Base-by-base conservation (phyloP, 1,140 invertebrate species). In the Elymnias hypermnestra region DNA sequence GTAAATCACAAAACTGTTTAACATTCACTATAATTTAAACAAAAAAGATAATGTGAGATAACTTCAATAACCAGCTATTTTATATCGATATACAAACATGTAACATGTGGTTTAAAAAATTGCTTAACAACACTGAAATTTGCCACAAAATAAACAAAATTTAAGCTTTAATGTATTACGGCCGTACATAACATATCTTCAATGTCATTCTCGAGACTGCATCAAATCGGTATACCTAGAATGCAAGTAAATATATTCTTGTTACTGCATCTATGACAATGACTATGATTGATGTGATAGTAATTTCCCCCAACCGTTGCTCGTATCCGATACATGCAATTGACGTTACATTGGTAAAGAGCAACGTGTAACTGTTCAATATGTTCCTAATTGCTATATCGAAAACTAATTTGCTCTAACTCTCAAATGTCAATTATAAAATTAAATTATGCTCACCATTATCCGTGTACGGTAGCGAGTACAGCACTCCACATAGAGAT, bases 261-360 rank as follows among this genome's bases (percentile, higher is more conserved):
- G 64, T 61, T 74, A 68, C 53, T 63, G 49, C 63, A 53, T 45
- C 50, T 69, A 69, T 73, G 69, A 82, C 70, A 73, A 76, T 73
- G 61, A 64, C 50, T 52, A 35, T 72, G 76, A 84, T 78, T 77
- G 77, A 83, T 79, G 72, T 38, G 77, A 68, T 64, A 66, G 74
- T 73, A 77, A 82, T 84, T 70, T 73, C 47, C 51, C 26, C 39
- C 58, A 60, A 81, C 77, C 81, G 81, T 84, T 84, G 75, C 52
- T 77, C 61, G 77, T 82, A 82, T 82, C 77, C 54, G 63, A 82
- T 82, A 82, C 79, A 52, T 60, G 42, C 42, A 38, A 75, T 57
- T 56, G 62, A 28, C 41, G 43, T 17, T 31, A 63, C 54, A 47
- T 51, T 46, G 47, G 52, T 54, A 28, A 50, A 57, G 51, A 40